Base-by-base conservation (phyloP, 2,888 invertebrate species). In the Phengaris arion region DNA sequence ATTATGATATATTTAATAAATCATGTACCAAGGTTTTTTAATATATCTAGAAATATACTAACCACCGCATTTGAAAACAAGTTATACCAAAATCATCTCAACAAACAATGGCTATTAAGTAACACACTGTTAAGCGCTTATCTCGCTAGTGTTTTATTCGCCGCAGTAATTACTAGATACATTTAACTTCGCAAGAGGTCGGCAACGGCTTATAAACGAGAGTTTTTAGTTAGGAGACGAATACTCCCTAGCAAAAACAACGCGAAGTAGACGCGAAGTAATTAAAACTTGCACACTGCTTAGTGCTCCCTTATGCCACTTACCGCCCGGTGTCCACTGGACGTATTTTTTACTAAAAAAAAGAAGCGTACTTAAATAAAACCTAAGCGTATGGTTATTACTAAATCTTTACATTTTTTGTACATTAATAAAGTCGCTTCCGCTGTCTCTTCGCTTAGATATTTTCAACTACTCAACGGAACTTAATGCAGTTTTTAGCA, bases 251-350 rank as follows among this genome's bases (percentile, higher is more conserved):
- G 85, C 52, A 52, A 70, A 83, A 88, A 85, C 86, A 84, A 86
- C 86, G 84, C 81, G 82, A 87, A 89, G 87, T 85, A 85, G 85
- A 86, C 82, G 85, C 83, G 85, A 90, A 91, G 89, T 90, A 91
- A 91, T 91, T 91, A 92, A 91, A 92, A 92, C 85, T 91, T 91
- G 86, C 86, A 85, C 83, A 70, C 80, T 80, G 80, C 77, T 76
- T 78, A 64, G 59, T 59, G 22, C 10, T 35, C 52, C 12, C 9
- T 12, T 9, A 5, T 64, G 35, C 64, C 64, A 64, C 64, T 64
- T 64, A 64, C 59, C 59, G 59, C 57, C 15, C 57, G 57, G 4
- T 51, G 51, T 57, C 15, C 57, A 15, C 57, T 57, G n/a, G 57
- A 57, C 57, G 15, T 15, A n/a, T n/a, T 57, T 0, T 57, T 57